Evolutionary conservation across 2,797 vertebrate species (phyloP), one percentile per base, ranked within the genome.

Genomic region (Alcedo quadribrachys): DNA sequence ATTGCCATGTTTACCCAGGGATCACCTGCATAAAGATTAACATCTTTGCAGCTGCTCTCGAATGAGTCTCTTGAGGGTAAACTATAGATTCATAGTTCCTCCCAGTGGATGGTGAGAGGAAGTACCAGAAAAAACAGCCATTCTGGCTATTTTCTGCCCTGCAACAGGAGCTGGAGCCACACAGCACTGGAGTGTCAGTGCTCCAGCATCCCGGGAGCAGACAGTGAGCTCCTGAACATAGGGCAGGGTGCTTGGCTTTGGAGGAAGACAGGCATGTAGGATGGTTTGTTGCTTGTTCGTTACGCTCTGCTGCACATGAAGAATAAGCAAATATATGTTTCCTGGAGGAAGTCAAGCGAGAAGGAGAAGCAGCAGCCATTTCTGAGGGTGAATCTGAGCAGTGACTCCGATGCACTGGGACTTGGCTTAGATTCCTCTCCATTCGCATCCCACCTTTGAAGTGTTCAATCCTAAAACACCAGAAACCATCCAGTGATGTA

Each of bases 11-110:
- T 97, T 95, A 88, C 81, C n/a, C 42, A 9, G 50, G 63, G 86
- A 85, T 96, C 96, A 97, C 96, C 96, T 96, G 96, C 69, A 21
- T 43, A 6, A 81, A 94, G 94, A 96, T 93, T 85, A 96, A 85
- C 82, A 80, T 93, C 92, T 90, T 58, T 88, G 93, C 96, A 97
- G 96, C 96, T 97, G 96, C 82, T 96, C 79, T 93, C 57, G 62
- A 63, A 94, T 70, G 80, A 96, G 82, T 58, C 90, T 71, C 92
- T 55, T 13, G 90, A 85, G 87, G 81, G 63, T 79, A 11, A 75
- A 32, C 67, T 46, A 11, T 65, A 77, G 95, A 79, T 94, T 95
- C 76, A 12, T 50, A 86, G 93, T 93, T 94, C 94, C 92, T 96
- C 94, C 90, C 93, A 73, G 94, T 67, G 91, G 94, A 90, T 69